Base-by-base conservation (phyloP, 2,888 invertebrate genomes). In the Scaptomyza tumidula region DNA sequence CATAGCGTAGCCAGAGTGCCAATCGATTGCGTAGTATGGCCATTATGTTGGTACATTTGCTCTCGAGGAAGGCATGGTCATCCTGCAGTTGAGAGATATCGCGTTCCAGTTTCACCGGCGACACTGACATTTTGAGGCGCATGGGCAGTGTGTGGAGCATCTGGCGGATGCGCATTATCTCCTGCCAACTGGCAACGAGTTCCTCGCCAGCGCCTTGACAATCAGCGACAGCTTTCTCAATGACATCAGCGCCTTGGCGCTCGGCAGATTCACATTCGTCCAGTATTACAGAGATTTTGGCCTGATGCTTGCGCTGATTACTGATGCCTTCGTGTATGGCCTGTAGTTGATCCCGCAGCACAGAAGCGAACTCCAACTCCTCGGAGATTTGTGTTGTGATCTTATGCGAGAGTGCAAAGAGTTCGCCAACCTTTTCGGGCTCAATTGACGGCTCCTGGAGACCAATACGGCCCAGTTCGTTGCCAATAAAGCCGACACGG, bases 11-110 rank as follows among this genome's bases (percentile, higher is more conserved):
- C 97, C 97, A 97, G 27, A 97, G 92, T 3, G 94, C 93, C 41
- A 96, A 91, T 7, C 95, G 94, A 57, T 94, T 94, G 37, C 94
- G 94, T 29, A 97, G 93, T 2, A 95, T 92, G 0, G 93, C 93
- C 86, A 95, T 93, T 2, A 97, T 93, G 31, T 95, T 94, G 0
- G 94, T 94, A 85, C 96, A 96, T 27, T 96, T 94, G 43, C 94
- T 93, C 90, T 96, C 96, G 49, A 97, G 90, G 56, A 94, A 94
- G 0, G 95, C 94, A 86, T 97, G 96, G 24, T 94, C 94, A 87
- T 97, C 96, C 93, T 96, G 94, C 0, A 95, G 91, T 60, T 93
- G 95, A 0, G 96, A 95, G 45, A 97, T 96, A 72, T 96, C 96
- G 48, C 95, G 93, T 89, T 97, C 97, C 29, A 97, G 93, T 72